These are phyloP conservation scores for Morelia viridis DNA, from an alignment of 2,797 vertebrate species.

Conservation along the genomic window DNA sequence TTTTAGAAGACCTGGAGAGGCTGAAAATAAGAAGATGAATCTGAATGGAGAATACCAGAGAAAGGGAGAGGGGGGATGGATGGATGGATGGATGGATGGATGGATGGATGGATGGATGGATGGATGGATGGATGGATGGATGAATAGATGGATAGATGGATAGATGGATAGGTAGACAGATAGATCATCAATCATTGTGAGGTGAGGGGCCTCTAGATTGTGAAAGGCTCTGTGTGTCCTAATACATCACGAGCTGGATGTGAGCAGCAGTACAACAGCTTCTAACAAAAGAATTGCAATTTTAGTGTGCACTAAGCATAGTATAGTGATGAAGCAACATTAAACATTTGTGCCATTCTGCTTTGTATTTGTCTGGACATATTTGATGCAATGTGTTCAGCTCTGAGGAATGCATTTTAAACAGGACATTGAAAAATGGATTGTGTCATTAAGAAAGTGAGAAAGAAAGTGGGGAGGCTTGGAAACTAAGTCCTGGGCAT, in stretches of 20 bases:
- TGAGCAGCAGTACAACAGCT: background rate
- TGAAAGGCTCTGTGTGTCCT: background rate
- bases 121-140: too few relatives aligned
- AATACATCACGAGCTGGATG: background rate
- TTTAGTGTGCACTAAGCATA: background rate
- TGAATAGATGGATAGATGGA: background rate
- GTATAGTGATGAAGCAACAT: background rate
- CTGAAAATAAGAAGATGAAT: background rate
- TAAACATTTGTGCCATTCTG: background rate
- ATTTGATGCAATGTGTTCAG: background rate
- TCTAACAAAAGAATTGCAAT: background rate
- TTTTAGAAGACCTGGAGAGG: background rate
- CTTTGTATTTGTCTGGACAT: background rate
- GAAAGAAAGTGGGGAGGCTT: background rate
- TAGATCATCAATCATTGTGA: background rate
- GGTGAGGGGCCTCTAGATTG: background rate
- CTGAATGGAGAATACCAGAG: background rate
- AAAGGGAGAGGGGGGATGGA: background rate
- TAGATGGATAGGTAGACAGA: background rate
- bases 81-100: too few relatives aligned
- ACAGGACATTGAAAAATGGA: background rate
- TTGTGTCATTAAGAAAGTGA: constrained; percentile 1
- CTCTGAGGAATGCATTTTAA: background rate
- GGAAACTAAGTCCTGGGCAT: background rate
- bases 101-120: too few relatives aligned